Evolutionary conservation across 1,140 invertebrate genomes (phyloP).

Genomic region (Habropoda laboriosa): DNA sequence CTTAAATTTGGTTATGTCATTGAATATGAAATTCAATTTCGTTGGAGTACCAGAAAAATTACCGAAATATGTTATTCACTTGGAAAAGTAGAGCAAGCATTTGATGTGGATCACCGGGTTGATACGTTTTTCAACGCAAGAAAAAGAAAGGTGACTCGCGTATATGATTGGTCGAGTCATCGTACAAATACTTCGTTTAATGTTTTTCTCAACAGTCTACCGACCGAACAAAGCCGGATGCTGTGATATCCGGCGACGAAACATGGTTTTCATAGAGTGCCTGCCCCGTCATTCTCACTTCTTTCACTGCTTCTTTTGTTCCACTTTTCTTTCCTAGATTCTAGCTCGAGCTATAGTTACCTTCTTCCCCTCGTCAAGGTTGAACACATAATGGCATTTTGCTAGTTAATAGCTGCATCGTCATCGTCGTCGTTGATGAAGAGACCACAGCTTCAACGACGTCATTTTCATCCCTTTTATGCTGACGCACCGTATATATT

Average conservation of each 20-base stretch:
- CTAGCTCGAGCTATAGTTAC: background rate
- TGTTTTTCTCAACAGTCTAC: conserved; percentile 41
- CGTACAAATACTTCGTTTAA: conserved; percentile 43
- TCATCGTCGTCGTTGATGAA: conserved; percentile 55
- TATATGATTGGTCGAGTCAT: conserved; percentile 50
- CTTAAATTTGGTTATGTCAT: no score
- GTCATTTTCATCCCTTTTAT: conserved; percentile 5
- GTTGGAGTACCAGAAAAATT: background rate
- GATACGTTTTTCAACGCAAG: conserved; percentile 35
- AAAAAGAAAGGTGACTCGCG: background rate
- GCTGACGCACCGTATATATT: background rate
- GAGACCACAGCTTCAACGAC: conserved; percentile 3
- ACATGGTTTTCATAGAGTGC: conserved; percentile 45
- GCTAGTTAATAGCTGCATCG: conserved; percentile 73
- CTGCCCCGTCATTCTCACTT: conserved; percentile 50
- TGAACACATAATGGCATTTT: conserved; percentile 75
- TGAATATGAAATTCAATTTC: no score
- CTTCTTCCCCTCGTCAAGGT: conserved; percentile 29
- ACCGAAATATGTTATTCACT: background rate
- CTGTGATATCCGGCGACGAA: conserved; percentile 51
- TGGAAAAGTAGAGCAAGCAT: conserved; percentile 48
- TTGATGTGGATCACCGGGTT: conserved; percentile 34
- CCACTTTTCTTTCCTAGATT: conserved; percentile 41
- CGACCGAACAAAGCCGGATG: conserved; percentile 6
- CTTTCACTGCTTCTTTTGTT: conserved; percentile 32